A percentile compares a stretch with the other conserved stretches of the same genome.
These are phyloP conservation scores for Gryon sp. DNA, from an alignment of 1,140 invertebrate genomes.

Conservation along the genomic window DNA sequence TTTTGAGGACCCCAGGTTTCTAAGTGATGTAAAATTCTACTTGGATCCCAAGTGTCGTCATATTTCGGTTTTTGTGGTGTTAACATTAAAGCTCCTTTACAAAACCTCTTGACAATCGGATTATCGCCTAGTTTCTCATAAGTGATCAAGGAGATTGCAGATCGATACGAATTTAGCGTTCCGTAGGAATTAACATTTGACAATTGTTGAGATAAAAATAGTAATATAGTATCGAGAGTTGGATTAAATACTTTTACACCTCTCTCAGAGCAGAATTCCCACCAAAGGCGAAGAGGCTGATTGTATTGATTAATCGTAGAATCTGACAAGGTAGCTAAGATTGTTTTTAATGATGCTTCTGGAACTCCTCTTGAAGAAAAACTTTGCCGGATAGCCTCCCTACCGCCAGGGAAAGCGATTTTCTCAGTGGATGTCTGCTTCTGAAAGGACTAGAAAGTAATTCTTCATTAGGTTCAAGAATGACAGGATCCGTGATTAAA, in stretches of 20 bases:
- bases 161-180: slow-evolving; percentile 18
- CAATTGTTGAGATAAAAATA: no score
- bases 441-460: slow-evolving; percentile 16
- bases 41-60: slow-evolving; percentile 22
- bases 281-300: slow-evolving; percentile 5
- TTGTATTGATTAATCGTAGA: slow-evolving; percentile 12
- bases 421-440: background rate
- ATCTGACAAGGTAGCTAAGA: background rate
- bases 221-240: no score
- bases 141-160: slow-evolving; percentile 15
- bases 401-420: slow-evolving; percentile 4
- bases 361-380: background rate
- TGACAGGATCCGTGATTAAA: background rate
- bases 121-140: slow-evolving; percentile 3
- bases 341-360: background rate
- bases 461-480: slow-evolving; percentile 6
- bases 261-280: no score
- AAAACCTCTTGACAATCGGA: slow-evolving; percentile 10
- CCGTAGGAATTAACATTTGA: slow-evolving; percentile 2
- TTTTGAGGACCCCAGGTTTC: background rate
- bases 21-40: slow-evolving; percentile 10
- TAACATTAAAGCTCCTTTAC: slow-evolving; percentile 1
- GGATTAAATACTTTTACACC: no score
- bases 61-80: slow-evolving; percentile 37
- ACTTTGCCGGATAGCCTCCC: slow-evolving; percentile 3